Evolutionary conservation across 2,113 vertebrate species (phyloP).

Genomic region (Trogon surrucura): DNA sequence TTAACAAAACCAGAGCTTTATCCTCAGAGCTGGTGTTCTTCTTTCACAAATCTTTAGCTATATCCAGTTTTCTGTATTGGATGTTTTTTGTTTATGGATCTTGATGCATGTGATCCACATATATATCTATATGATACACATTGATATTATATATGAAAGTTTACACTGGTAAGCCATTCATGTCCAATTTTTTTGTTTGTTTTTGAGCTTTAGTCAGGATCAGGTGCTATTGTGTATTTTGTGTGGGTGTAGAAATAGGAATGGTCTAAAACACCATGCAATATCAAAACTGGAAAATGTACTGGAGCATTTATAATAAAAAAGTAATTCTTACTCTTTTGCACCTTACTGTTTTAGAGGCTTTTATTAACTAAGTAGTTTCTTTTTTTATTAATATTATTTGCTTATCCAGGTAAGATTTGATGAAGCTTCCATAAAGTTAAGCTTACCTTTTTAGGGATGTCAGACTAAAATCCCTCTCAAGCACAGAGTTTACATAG

Average conservation of each 20-base stretch:
- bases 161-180: background rate
- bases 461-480: background rate
- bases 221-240: background rate
- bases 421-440: background rate
- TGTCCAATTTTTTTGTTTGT: background rate
- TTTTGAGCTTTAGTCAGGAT: background rate
- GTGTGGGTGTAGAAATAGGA: background rate
- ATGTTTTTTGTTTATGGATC: background rate
- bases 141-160: background rate
- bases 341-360: background rate
- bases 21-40: background rate
- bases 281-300: background rate
- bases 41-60: background rate
- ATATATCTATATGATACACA: background rate
- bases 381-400: background rate
- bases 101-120: background rate
- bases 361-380: background rate
- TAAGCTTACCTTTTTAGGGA: background rate
- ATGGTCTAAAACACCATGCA: background rate
- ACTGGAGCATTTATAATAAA: background rate
- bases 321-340: background rate
- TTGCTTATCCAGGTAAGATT: background rate
- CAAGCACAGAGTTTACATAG: background rate
- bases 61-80: background rate
- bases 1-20: background rate